Base-by-base conservation (phyloP, 2,888 invertebrate genomes). In the Lithophane leautieri region DNA sequence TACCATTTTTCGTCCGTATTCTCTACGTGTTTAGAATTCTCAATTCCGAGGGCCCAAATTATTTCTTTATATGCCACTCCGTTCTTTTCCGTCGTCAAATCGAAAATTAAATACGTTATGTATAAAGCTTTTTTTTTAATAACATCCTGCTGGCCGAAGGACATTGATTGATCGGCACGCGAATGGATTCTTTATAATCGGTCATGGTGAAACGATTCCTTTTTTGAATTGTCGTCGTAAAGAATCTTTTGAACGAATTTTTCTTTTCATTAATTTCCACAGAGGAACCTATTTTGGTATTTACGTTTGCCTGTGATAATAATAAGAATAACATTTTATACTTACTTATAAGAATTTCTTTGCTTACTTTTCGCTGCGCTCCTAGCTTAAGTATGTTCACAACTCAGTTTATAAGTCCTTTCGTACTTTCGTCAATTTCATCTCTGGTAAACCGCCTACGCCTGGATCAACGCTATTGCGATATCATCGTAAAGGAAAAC, bases 161-260 rank as follows among this genome's bases (percentile, higher is more conserved):
- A 88, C 87, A 74, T 86, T 89, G 90, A 89, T 89, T 84, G 90
- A 89, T 89, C 81, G 81, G 71, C 71, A 62, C 70, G 77, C 25
- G 81, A 79, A 83, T 79, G 76, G 82, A 83, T 84, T 88, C 85
- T 76, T 79, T 81, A 81, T 80, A 85, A 86, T 85, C 88, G 76
- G 82, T 82, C 88, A 83, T 82, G 78, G 76, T 76, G 72, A 79
- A 86, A 78, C 78, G 88, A 72, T 84, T 81, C 79, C 73, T 76
- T 78, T 84, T 84, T 72, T 63, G 69, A 86, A 86, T 78, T 83
- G 86, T 77, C 68, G 74, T 67, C 76, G 47, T 68, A 76, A 73
- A 79, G 68, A 75, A 73, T 75, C 72, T 73, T 81, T 83, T 70
- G 60, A 66, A 50, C 22, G 28, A 28, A 47, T 40, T 71, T 70